These are phyloP conservation scores for Nemotelus pantherinus DNA, from an alignment of 2,888 invertebrate species.

Conservation along the genomic window DNA sequence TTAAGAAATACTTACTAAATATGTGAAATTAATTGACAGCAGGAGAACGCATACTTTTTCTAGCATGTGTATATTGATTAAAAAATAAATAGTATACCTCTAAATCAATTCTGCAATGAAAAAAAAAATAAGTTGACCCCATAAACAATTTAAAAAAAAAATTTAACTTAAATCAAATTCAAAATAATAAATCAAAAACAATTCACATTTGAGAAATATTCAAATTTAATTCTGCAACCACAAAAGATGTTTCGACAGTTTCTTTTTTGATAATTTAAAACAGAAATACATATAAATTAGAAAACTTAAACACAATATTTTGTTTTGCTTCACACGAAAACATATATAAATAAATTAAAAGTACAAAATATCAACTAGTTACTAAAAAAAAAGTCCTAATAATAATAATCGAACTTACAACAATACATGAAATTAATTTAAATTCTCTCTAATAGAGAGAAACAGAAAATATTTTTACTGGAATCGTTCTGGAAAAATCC, in stretches of 20 bases:
- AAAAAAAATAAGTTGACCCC: not conserved
- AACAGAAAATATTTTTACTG: slow-evolving; percentile 47
- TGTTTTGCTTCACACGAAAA: slow-evolving; percentile 45
- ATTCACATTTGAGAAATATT: slow-evolving; percentile 23
- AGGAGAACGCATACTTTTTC: no score
- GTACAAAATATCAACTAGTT: slow-evolving; percentile 25
- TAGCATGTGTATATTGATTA: no score
- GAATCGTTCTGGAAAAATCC: slow-evolving; percentile 39
- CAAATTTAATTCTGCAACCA: slow-evolving; percentile 44
- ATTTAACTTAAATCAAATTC: not conserved
- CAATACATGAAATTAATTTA: slow-evolving; percentile 5
- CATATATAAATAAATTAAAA: slow-evolving; percentile 44
- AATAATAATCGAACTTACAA: slow-evolving; percentile 35
- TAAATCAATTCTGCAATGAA: no score
- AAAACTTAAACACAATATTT: slow-evolving; percentile 39
- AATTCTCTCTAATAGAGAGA: slow-evolving; percentile 41
- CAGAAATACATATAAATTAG: slow-evolving; percentile 41
- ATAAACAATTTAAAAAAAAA: not conserved
- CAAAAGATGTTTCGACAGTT: slow-evolving; percentile 44
- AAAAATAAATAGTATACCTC: no score
- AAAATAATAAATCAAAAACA: slow-evolving; percentile 29
- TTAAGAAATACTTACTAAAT: no score
- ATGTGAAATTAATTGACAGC: no score
- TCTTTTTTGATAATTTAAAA: slow-evolving; percentile 48
- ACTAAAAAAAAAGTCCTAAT: slow-evolving; percentile 13